Evolutionary conservation across 2,888 invertebrate species (phyloP).

Genomic region (Hydraecia micacea): DNA sequence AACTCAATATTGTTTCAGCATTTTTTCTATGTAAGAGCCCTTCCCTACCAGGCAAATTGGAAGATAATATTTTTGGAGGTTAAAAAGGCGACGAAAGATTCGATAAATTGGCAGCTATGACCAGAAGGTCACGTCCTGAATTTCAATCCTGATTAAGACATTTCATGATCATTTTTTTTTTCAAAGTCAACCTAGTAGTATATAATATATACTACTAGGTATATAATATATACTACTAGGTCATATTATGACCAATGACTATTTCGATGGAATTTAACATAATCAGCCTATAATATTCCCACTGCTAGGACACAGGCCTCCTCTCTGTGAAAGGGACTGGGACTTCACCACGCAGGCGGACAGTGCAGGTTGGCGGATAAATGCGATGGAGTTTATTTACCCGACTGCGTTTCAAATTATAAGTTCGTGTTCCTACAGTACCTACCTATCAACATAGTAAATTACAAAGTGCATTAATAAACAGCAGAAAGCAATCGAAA

Average conservation of each 20-base stretch:
- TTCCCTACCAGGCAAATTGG: conserved; percentile 23
- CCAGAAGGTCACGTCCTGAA: conserved; percentile 24
- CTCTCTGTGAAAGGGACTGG: background rate
- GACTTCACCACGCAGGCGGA: background rate
- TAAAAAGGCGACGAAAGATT: conserved; percentile 25
- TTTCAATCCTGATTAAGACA: conserved; percentile 33
- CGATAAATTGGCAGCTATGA: conserved; percentile 37
- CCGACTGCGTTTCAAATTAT: background rate
- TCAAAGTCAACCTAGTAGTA: background rate
- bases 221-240: too few species aligned
- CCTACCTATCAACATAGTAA: background rate
- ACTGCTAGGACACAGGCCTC: background rate
- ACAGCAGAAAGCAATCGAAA: background rate
- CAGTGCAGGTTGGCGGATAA: background rate
- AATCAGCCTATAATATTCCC: too few species aligned
- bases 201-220: too few species aligned
- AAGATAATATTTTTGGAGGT: conserved; percentile 29
- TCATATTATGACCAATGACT: background rate
- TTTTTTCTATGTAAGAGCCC: conserved; percentile 2
- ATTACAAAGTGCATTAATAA: background rate
- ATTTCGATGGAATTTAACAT: background rate
- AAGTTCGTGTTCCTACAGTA: background rate
- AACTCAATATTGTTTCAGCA: conserved; percentile 20
- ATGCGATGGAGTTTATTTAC: background rate
- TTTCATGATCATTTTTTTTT: background rate